Evolutionary conservation across 23 tunicate species (phyloP), one percentile per base, ranked within the genome.

Genomic region (Ciona savignyi): DNA sequence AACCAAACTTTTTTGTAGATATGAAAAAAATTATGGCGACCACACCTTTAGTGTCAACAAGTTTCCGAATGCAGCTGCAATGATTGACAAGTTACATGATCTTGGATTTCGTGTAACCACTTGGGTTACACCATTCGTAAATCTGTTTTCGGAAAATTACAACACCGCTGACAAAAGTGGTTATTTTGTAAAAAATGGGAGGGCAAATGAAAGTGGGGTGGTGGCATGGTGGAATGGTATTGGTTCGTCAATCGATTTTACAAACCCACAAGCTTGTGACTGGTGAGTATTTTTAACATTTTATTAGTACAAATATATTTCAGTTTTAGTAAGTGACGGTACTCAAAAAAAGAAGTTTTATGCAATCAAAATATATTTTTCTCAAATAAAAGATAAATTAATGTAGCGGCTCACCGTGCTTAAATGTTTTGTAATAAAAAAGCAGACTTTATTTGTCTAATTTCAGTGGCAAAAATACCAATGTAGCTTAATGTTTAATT

Each of bases 71-170:
- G 78, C 85, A 20, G 32, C 69, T 0, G 69, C 67, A 32, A 74
- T 86, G 81, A 74, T 80, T 1, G 25, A 60, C 27, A 60, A 25
- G 0, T 64, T 87, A 0, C 30, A 0, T 30, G 2, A 0, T 2
- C 72, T 82, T 82, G 95, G 95, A 0, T 76, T 77, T 33, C 56
- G 80, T 2, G 95, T 88, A 15, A 88, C 95, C 0, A 72, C 81
- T 0, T 86, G 93, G 93, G 86, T 86, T 29, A 86, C 93, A 1
- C 80, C 86, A 25, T 86, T 86, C 61, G 66, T 86, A 23, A 74
- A 86, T 74, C 77, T 3, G 29, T 33, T 15, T 25, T 75, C 81
- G 23, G 42, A 32, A 1, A 83, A 83, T 33, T 83, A 66, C 70
- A 20, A 83, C 32, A 3, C 42, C 21, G 81, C 70, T 19, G 48